phyloP scores from a whole-genome alignment of 2,113 vertebrate genomes.

The Heterotilapia buettikoferi region DNA sequence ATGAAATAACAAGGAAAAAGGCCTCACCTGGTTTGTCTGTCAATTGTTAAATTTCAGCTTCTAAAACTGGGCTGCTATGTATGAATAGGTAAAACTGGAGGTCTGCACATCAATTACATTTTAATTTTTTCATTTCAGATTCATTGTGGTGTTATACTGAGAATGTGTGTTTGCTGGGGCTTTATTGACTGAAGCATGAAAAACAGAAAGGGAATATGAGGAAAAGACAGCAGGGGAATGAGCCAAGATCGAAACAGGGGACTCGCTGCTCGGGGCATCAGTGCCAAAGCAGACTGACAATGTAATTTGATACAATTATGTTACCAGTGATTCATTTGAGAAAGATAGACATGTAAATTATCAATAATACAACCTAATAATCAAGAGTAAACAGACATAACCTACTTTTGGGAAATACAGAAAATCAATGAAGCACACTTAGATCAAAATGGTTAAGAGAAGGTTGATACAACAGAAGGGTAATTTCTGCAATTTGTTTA shows the following conservation, averaged over 20 bases:
- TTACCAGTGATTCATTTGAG: neutral
- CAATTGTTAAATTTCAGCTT: neutral
- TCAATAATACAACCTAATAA: neutral
- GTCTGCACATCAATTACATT: neutral
- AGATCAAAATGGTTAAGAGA: neutral
- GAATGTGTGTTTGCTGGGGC: neutral
- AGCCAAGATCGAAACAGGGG: neutral
- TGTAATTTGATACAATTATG: neutral
- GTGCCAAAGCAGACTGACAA: neutral
- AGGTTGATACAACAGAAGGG: neutral
- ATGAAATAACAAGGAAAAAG: neutral
- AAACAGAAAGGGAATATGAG: neutral
- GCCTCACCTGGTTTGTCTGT: neutral
- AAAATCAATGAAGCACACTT: slow-evolving; percentile 20
- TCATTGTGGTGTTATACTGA: neutral
- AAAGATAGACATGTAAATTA: neutral
- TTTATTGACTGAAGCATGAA: neutral
- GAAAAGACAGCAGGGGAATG: neutral
- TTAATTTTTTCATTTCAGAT: neutral
- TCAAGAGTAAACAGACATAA: neutral
- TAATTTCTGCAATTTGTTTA: neutral
- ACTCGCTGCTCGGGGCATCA: neutral
- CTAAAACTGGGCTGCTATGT: neutral
- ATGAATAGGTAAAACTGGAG: neutral
- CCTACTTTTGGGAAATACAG: slow-evolving; percentile 35